Evolutionary conservation across 2,113 vertebrate species (phyloP).

Genomic region (Prochilodus magdalenae): DNA sequence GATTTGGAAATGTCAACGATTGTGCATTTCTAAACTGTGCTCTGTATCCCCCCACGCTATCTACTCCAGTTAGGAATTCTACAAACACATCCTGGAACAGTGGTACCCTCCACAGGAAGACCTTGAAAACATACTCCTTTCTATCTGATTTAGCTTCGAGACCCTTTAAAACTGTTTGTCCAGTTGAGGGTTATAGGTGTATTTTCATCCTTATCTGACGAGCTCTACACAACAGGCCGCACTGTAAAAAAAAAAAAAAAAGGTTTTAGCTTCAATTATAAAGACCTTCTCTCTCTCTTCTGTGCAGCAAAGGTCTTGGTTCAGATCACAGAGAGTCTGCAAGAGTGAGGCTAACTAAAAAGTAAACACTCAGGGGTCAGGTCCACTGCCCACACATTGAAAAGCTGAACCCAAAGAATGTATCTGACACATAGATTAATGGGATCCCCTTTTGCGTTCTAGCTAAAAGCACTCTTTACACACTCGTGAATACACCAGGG

Average conservation of each 20-base stretch:
- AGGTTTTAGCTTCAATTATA: slow-evolving; percentile 21
- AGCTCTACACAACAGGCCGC: not conserved
- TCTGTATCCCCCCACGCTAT: not conserved
- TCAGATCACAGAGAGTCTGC: slow-evolving; percentile 1
- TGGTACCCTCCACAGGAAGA: not conserved
- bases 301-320: not conserved
- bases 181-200: not conserved
- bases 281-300: not conserved
- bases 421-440: slow-evolving; percentile 41
- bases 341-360: slow-evolving; percentile 11
- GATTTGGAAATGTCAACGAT: slow-evolving; percentile 73
- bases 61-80: not conserved
- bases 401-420: slow-evolving; percentile 22
- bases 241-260: not conserved
- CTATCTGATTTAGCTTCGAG: slow-evolving; percentile 2
- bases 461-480: slow-evolving; percentile 20
- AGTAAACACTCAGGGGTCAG: slow-evolving; percentile 9
- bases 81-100: not conserved
- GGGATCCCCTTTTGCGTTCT: not conserved
- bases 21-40: not conserved
- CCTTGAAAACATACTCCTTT: not conserved
- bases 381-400: slow-evolving; percentile 20
- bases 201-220: slow-evolving; percentile 6
- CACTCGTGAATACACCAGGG: slow-evolving; percentile 30
- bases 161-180: not conserved